Conservation (phyloP, 1,140 invertebrate genomes). For the Drosophila littoralis region DNA sequence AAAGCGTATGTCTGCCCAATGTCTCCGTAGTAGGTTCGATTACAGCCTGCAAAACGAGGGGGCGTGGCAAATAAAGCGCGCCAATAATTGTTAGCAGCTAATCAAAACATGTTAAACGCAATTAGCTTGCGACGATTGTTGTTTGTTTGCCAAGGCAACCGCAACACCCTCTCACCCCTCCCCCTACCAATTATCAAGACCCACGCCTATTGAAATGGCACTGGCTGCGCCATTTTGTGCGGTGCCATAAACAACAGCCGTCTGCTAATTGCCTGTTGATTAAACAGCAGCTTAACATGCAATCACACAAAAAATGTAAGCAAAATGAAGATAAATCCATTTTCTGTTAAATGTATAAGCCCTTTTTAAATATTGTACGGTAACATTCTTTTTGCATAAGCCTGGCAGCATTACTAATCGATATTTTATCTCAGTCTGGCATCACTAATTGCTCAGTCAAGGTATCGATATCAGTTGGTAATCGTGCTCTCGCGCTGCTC, state of each 20-base stretch:
- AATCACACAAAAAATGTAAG: background rate
- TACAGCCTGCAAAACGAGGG: conserved; percentile 88
- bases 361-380: no score
- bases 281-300: conserved; percentile 48
- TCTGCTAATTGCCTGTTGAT: conserved; percentile 41
- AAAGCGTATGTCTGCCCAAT: conserved; percentile 92
- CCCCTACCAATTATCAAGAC: conserved; percentile 2
- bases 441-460: background rate
- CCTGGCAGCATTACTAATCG: background rate
- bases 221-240: conserved; percentile 31
- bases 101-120: conserved; percentile 55
- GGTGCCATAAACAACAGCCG: conserved; percentile 36
- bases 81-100: conserved; percentile 16
- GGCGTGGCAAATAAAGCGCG: background rate
- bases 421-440: background rate
- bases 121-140: conserved; percentile 60
- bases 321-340: no score
- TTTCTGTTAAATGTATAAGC: no score
- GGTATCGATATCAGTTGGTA: conserved; percentile 10
- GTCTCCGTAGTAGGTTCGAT: conserved; percentile 93
- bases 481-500: background rate
- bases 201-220: conserved; percentile 27
- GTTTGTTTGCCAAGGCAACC: conserved; percentile 40
- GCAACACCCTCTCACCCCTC: conserved; percentile 2
- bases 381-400: no score